Conservation (phyloP, 2,797 vertebrate species). For the Martes flavigula region DNA sequence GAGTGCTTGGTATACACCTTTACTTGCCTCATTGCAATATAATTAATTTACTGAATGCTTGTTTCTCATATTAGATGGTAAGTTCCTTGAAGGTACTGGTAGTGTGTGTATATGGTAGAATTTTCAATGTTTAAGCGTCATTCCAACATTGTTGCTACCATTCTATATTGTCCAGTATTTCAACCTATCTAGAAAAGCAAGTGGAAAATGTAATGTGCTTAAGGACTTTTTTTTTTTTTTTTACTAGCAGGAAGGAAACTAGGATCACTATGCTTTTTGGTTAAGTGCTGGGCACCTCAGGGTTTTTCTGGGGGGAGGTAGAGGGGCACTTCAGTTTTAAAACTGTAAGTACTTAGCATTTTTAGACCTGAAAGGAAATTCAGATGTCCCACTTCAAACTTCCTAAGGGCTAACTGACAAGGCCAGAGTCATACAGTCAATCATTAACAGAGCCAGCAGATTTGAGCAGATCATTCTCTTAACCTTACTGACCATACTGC, state of each 20-base stretch:
- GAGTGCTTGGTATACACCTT: neutral
- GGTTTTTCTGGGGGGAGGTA: too few species aligned
- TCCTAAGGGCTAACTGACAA: neutral
- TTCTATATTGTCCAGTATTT: neutral
- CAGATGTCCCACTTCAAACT: neutral
- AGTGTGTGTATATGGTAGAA: neutral
- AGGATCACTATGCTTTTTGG: neutral
- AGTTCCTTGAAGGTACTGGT: neutral
- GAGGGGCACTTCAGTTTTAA: neutral
- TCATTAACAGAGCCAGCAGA: neutral
- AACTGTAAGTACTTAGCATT: neutral
- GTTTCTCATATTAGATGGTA: neutral
- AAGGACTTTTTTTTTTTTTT: neutral
- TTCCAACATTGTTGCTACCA: neutral
- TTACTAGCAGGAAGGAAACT: neutral
- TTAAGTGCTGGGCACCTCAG: neutral
- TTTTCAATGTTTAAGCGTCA: neutral
- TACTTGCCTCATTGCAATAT: neutral
- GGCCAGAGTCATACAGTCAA: neutral
- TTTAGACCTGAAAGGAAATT: slow-evolving; percentile 16
- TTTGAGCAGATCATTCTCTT: neutral
- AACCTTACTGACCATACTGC: neutral
- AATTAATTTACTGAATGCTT: neutral
- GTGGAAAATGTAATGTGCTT: neutral
- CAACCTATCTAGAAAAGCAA: neutral